A percentile compares a stretch with the other conserved stretches of the same genome.
phyloP scores from a whole-genome alignment of 2,888 invertebrate genomes.

The Podotricha telesiphe region DNA sequence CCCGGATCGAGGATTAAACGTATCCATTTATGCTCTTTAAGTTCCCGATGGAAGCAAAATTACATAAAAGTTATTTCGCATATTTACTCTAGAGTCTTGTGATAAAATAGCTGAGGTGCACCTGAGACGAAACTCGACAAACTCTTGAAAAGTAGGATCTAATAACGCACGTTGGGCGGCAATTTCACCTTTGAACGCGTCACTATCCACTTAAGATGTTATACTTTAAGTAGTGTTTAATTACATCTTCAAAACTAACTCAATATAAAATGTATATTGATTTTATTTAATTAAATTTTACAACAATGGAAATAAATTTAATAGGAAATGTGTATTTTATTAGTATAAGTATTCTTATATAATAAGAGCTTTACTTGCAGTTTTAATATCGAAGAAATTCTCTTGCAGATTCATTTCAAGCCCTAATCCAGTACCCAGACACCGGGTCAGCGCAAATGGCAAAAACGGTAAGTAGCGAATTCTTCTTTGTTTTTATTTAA shows the following conservation, averaged over 20 bases:
- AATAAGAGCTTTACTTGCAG: constrained; percentile 1
- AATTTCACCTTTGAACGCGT: constrained; percentile 69
- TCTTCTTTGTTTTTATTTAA: constrained; percentile 76
- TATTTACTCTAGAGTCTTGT: constrained; percentile 67
- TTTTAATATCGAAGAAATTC: constrained; percentile 50
- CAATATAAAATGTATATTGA: too few relatives aligned
- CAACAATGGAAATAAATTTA: too few relatives aligned
- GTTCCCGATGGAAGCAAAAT: constrained; percentile 65
- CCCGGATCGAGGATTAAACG: constrained; percentile 41
- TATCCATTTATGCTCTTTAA: constrained; percentile 48
- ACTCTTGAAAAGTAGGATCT: constrained; percentile 59
- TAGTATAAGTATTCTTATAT: too few relatives aligned
- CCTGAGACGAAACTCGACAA: constrained; percentile 64
- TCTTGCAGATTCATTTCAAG: constrained; percentile 96
- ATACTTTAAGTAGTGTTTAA: constrained; percentile 29
- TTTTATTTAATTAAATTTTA: too few relatives aligned
- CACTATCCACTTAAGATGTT: constrained; percentile 58
- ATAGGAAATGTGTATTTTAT: not conserved
- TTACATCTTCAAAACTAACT: constrained; percentile 29
- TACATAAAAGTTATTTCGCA: constrained; percentile 67
- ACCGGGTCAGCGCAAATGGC: constrained; percentile 98
- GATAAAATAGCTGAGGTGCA: constrained; percentile 71
- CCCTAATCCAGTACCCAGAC: constrained; percentile 99
- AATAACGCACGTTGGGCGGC: constrained; percentile 55
- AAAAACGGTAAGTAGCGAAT: constrained; percentile 90